Percentiles rank a stretch among this genome's conserved stretches.
These are phyloP conservation scores for Drosophila austrosaltans DNA, from an alignment of 2,888 invertebrate species.

Conservation along the genomic window DNA sequence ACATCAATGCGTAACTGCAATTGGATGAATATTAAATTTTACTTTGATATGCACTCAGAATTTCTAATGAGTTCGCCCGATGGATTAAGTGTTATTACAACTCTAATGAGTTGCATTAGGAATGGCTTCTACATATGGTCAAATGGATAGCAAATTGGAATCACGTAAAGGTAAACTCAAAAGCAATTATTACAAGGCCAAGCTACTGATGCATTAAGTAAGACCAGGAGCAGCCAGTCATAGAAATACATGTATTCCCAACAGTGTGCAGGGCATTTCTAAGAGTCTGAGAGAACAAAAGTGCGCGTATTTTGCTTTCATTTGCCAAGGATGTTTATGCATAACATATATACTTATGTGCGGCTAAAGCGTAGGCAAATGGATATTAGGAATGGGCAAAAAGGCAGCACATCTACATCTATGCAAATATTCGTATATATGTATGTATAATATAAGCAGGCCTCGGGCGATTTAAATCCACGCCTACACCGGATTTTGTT, in stretches of 20 bases:
- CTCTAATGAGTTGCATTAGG: conserved; percentile 42
- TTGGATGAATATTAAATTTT: conserved; percentile 10
- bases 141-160: conserved; percentile 9
- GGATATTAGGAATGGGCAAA: background rate
- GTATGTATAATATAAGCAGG: conserved; percentile 26
- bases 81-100: conserved; percentile 21
- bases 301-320: conserved; percentile 19
- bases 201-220: conserved; percentile 8
- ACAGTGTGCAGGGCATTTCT: conserved; percentile 13
- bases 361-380: conserved; percentile 15
- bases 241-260: conserved; percentile 5
- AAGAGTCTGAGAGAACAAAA: conserved; percentile 15
- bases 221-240: background rate
- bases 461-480: conserved; percentile 42
- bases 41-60: background rate
- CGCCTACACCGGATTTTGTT: conserved; percentile 32
- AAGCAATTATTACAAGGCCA: conserved; percentile 16
- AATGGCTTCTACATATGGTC: conserved; percentile 21
- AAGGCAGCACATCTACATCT: conserved; percentile 36
- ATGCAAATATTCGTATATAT: conserved; percentile 52
- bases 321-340: conserved; percentile 21
- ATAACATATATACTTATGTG: conserved; percentile 33
- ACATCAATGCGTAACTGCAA: background rate
- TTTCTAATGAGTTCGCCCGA: background rate
- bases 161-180: conserved; percentile 11